Evolutionary conservation across 2,797 vertebrate species (phyloP).

Genomic region (Oryzias sinensis): DNA sequence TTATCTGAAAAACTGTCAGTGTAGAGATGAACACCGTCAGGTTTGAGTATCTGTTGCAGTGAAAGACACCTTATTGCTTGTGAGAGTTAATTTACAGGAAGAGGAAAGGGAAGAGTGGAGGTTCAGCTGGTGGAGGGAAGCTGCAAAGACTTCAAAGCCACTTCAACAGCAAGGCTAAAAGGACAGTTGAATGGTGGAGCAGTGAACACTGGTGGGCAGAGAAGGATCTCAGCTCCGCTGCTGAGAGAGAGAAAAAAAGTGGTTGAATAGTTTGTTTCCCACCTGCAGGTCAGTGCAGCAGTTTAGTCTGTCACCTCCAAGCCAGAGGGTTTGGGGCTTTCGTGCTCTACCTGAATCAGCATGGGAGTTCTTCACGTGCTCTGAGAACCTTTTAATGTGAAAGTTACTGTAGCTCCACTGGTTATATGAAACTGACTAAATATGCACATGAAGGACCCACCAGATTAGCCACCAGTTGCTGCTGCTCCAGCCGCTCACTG

Average conservation of each 20-base stretch:
- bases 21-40: not conserved
- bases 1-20: not conserved
- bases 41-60: not conserved
- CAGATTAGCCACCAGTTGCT: too few species aligned
- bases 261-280: constrained; percentile 11
- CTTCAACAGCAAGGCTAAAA: constrained; percentile 10
- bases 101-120: not conserved
- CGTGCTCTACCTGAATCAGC: not conserved
- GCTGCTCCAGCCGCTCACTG: too few species aligned
- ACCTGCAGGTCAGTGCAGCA: not conserved
- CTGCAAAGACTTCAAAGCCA: constrained; percentile 9
- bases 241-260: constrained; percentile 7
- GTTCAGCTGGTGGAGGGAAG: constrained; percentile 3
- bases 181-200: constrained; percentile 6
- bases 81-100: constrained; percentile 5
- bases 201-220: constrained; percentile 16
- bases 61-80: not conserved
- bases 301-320: constrained; percentile 6
- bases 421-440: not conserved
- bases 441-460: too few species aligned
- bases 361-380: not conserved
- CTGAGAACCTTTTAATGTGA: not conserved
- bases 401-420: not conserved
- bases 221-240: constrained; percentile 3
- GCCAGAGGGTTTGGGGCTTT: not conserved